Base-by-base conservation (phyloP, 2,113 vertebrate genomes). In the Neoarius graeffei region DNA sequence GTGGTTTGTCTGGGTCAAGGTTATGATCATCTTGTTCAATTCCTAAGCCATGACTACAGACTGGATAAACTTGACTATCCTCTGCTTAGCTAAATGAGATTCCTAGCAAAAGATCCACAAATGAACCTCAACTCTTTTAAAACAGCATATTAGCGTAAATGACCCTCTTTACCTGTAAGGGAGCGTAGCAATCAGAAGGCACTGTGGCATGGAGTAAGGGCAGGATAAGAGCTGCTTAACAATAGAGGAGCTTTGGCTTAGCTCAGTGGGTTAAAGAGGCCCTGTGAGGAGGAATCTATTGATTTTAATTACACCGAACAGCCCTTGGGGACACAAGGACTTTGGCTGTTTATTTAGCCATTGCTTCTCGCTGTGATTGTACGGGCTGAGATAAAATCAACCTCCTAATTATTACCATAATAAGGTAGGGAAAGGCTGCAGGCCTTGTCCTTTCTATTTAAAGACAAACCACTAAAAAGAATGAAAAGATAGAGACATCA, bases 281-380 rank as follows among this genome's bases (percentile, higher is more conserved):
- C 95, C 93, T 96, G 92, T 0, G 94, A 97, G 96, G 95, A 97
- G 96, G 96, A 97, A 96, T 96, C 96, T 99, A 99, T 99, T 99
- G 98, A 99, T 99, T 99, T 99, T 98, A 99, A 99, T 99, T 99
- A 99, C 96, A 95, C 90, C 95, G 96, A 97, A 96, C 95, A 96
- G 96, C 97, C 98, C 97, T 94, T 94, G 94, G 96, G 97, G 96
- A 97, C 96, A 96, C 96, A 96, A 97, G 96, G 97, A 97, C 96
- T 96, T 96, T 94, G 95, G 93, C 96, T 97, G 97, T 97, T 98
- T 97, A 96, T 97, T 97, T 97, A 96, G 96, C 94, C 91, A 92
- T 95, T 87, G 94, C 95, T 94, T 93, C 93, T 95, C 94, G 95
- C 94, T 90, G 94, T 95, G 94, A 95, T 97, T 97, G 97, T 97